phyloP scores from a whole-genome alignment of 2,113 vertebrate species.

The Ictalurus punctatus region DNA sequence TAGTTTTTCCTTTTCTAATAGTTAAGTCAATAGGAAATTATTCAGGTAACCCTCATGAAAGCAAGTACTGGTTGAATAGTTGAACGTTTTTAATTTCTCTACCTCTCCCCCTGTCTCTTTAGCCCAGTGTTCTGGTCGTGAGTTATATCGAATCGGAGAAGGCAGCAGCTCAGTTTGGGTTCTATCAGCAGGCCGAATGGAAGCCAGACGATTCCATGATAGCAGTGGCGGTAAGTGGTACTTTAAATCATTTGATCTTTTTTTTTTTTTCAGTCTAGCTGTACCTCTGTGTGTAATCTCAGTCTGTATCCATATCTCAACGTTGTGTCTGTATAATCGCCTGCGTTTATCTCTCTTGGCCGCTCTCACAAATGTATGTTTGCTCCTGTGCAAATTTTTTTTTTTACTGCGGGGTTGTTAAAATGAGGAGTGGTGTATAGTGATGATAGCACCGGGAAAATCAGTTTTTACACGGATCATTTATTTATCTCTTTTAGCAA shows the following conservation, averaged over 20 bases:
- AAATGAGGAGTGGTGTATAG: background rate
- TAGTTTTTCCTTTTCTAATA: background rate
- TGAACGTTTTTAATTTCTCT: background rate
- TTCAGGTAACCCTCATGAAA: background rate
- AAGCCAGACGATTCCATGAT: conserved; percentile 92
- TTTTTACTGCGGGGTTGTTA: background rate
- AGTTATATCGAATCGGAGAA: conserved; percentile 92
- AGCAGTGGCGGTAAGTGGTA: conserved; percentile 88
- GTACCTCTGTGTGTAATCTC: background rate
- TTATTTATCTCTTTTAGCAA: background rate
- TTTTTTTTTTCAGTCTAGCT: background rate
- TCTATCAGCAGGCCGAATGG: conserved; percentile 91
- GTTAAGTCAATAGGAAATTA: background rate
- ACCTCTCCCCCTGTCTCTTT: conserved; percentile 43
- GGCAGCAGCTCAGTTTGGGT: conserved; percentile 88
- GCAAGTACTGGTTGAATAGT: background rate
- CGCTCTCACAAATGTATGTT: background rate
- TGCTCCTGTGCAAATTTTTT: background rate
- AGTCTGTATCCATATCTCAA: background rate
- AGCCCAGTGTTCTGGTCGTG: conserved; percentile 95
- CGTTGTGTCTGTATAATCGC: background rate
- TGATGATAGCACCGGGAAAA: background rate
- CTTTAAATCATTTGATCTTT: background rate
- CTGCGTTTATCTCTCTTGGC: background rate
- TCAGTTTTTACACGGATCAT: background rate